A percentile compares a stretch with the other conserved stretches of the same genome.
phyloP scores from a whole-genome alignment of 30 jellyfish, hydroid and myxozoan genomes.

The Euphysa ruthae region DNA sequence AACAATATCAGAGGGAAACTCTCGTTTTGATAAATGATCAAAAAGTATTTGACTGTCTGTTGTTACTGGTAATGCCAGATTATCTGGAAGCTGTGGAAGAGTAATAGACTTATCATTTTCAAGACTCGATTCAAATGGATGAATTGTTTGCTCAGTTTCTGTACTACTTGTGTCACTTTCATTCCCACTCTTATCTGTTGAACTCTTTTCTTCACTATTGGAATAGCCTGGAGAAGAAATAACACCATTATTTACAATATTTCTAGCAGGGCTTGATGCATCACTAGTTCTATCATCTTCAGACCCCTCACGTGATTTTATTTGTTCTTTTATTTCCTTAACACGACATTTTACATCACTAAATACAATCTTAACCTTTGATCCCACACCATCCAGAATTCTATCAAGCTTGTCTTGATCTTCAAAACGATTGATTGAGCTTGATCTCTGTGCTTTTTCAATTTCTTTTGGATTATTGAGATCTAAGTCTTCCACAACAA shows the following conservation, averaged over 20 bases:
- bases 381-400: slow-evolving; percentile 75
- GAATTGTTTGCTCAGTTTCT: neutral
- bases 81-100: neutral
- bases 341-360: slow-evolving; percentile 82
- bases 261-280: slow-evolving; percentile 37
- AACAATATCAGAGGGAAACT: slow-evolving; percentile 73
- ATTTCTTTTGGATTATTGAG: slow-evolving; percentile 22
- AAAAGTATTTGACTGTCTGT: neutral
- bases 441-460: slow-evolving; percentile 45
- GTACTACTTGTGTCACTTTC: slow-evolving; percentile 4
- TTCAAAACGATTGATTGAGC: slow-evolving; percentile 82
- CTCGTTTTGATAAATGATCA: slow-evolving; percentile 62
- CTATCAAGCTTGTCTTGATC: slow-evolving; percentile 76
- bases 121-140: slow-evolving; percentile 15
- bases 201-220: neutral
- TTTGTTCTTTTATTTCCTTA: slow-evolving; percentile 68
- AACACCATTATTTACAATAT: neutral
- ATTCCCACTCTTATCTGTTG: neutral
- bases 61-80: neutral
- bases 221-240: no score
- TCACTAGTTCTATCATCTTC: slow-evolving; percentile 52
- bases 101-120: neutral
- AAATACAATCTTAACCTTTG: slow-evolving; percentile 61
- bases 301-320: slow-evolving; percentile 67
- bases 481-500: slow-evolving; percentile 62